A percentile compares a stretch with the other conserved stretches of the same genome.
These are phyloP conservation scores for Bombus polaris DNA, from an alignment of 1,140 invertebrate species.

Conservation along the genomic window DNA sequence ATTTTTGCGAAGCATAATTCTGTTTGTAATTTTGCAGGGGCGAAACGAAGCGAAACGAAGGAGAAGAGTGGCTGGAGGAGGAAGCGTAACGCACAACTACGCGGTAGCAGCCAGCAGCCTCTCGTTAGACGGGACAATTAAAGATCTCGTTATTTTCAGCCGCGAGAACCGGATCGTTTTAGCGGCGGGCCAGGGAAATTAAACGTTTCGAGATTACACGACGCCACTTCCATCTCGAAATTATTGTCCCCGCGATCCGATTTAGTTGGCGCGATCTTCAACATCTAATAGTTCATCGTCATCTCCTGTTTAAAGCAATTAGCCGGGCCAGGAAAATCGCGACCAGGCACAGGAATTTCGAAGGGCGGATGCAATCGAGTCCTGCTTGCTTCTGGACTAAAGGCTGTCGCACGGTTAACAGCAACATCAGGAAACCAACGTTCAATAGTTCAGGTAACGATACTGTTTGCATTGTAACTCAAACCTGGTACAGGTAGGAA, in stretches of 20 bases:
- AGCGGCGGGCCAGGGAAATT: constrained; percentile 9
- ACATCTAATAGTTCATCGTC: neutral
- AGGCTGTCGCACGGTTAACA: neutral
- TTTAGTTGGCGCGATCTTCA: neutral
- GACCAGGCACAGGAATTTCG: neutral
- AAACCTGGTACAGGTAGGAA: too few relatives aligned
- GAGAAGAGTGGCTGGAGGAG: neutral
- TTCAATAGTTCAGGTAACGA: too few relatives aligned
- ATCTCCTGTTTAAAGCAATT: neutral
- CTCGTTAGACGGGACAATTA: constrained; percentile 40
- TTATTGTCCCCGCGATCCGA: neutral
- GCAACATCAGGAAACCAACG: too few relatives aligned
- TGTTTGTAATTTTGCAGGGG: neutral
- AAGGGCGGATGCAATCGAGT: neutral
- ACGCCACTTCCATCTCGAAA: neutral
- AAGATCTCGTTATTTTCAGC: constrained; percentile 39
- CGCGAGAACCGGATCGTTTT: constrained; percentile 33
- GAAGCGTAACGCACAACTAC: neutral
- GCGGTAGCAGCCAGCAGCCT: neutral
- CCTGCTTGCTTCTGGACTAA: fast-evolving
- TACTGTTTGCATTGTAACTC: too few relatives aligned
- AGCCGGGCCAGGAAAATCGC: neutral
- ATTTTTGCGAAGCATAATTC: neutral
- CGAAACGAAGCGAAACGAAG: neutral
- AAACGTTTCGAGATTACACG: constrained; percentile 36